Conservation (phyloP, 2,797 vertebrate genomes). For the Pempheris klunzingeri region DNA sequence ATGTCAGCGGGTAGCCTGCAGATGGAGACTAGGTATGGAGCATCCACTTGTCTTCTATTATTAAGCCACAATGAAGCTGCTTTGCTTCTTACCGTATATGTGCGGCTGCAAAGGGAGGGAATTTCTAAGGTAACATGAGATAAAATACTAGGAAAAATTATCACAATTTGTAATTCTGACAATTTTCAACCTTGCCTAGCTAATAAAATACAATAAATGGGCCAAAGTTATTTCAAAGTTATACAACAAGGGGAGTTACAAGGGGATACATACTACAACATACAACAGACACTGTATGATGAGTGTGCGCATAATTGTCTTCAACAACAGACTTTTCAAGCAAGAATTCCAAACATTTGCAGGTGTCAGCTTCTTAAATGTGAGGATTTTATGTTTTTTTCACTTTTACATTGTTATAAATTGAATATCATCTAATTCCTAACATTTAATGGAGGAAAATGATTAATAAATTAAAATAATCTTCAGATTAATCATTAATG, state of each 20-base stretch:
- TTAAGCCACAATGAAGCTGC: conserved; percentile 61
- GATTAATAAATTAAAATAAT: not conserved
- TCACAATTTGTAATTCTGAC: not conserved
- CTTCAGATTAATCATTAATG: not conserved
- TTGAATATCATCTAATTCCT: no score
- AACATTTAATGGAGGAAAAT: no score
- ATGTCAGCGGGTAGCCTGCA: conserved; percentile 82
- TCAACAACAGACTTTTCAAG: not conserved
- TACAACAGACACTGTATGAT: no score
- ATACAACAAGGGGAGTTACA: not conserved
- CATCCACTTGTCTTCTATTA: conserved; percentile 70
- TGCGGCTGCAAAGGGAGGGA: conserved; percentile 12
- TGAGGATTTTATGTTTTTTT: not conserved
- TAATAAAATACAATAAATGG: not conserved
- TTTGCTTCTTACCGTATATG: conserved; percentile 30
- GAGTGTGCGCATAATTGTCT: no score
- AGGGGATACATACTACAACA: no score
- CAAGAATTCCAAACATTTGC: not conserved
- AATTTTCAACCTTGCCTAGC: not conserved
- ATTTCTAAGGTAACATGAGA: conserved; percentile 20
- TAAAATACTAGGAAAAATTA: conserved; percentile 2
- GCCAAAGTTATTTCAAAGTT: not conserved
- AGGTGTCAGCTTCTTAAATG: not conserved
- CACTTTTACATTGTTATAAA: not conserved
- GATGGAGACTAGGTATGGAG: conserved; percentile 70